Evolutionary conservation across 2,888 invertebrate species (phyloP).

Genomic region (Prenolepis imparis): DNA sequence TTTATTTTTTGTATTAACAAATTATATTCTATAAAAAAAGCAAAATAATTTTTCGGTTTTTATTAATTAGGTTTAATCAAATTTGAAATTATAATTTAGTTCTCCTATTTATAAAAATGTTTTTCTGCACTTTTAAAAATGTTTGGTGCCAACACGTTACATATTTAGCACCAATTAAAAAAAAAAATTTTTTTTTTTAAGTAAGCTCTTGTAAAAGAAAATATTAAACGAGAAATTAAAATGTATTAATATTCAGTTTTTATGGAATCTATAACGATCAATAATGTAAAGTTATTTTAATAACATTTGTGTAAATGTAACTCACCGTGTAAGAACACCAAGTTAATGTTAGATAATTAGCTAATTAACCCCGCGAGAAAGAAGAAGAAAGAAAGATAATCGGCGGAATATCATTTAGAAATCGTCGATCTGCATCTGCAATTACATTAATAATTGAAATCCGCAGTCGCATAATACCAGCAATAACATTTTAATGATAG

Average conservation of each 20-base stretch:
- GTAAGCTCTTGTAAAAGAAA: not conserved
- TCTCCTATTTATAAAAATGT: not conserved
- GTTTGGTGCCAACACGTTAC: not conserved
- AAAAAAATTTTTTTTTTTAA: not conserved
- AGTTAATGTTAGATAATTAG: slow-evolving; percentile 5
- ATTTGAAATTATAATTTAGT: slow-evolving; percentile 21
- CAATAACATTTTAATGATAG: slow-evolving; percentile 20
- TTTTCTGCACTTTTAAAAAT: not conserved
- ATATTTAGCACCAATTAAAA: not conserved
- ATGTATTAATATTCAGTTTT: not conserved
- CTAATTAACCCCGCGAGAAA: not conserved
- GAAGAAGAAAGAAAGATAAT: not conserved
- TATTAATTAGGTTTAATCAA: not conserved
- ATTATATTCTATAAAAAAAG: slow-evolving; percentile 8
- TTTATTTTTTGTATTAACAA: not conserved
- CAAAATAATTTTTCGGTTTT: not conserved
- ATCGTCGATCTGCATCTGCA: slow-evolving; percentile 23
- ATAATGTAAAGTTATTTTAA: slow-evolving; percentile 8
- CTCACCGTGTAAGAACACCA: not conserved
- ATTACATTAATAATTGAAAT: slow-evolving; percentile 41
- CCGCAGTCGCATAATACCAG: slow-evolving; percentile 19
- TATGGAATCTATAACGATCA: not conserved
- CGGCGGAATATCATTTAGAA: not conserved
- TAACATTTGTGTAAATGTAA: not conserved
- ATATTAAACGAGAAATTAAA: not conserved